Evolutionary conservation across 2,113 vertebrate genomes (phyloP), one percentile per base, ranked within the genome.

Genomic region (Anguilla rostrata): DNA sequence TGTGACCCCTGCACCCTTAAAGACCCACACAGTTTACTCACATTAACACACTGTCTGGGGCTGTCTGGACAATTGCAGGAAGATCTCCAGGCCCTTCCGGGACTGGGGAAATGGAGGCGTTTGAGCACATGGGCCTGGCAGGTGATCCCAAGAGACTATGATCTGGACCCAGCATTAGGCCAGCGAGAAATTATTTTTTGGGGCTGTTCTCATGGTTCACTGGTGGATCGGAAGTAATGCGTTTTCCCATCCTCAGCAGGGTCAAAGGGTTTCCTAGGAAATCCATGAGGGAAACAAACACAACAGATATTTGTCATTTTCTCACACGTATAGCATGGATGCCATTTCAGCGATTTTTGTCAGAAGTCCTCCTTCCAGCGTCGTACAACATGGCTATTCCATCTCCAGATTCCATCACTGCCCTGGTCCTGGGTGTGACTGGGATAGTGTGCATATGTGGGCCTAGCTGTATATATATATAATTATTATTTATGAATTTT

Each of bases 31-130:
- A 53, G 49, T 53, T 53, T 53, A 11, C 49, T 11, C 49, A 53
- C 49, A 53, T 53, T 53, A 53, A 11, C 7, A 14, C 12, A 53
- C 49, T 53, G 49, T 53, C 49, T 53, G 49, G 11, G 49, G 49
- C 49, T 53, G 49, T 53, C 8, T 53, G 49, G 49, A 14, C 49
- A 53, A 11, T 14, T 53, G 49, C 12, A 53, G 49, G 49, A 53
- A 53, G 49, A 39, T 79, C 78, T 85, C 43, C 66, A n/a, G 22
- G 46, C 83, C 83, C 83, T 46, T n/a, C 86, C 57, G 56, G 75
- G 40, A 20, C 22, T 29, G n/a, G 83, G 53, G 53, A 84, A 84
- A 39, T 81, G n/a, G n/a, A 26, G 39, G 18, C 71, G 83, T 84
- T 84, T 84, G 46, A 60, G 78, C 86, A 84, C 53, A 40, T 26